phyloP scores from a whole-genome alignment of 2,888 invertebrate species.

The Cryptocheilus praepositus region DNA sequence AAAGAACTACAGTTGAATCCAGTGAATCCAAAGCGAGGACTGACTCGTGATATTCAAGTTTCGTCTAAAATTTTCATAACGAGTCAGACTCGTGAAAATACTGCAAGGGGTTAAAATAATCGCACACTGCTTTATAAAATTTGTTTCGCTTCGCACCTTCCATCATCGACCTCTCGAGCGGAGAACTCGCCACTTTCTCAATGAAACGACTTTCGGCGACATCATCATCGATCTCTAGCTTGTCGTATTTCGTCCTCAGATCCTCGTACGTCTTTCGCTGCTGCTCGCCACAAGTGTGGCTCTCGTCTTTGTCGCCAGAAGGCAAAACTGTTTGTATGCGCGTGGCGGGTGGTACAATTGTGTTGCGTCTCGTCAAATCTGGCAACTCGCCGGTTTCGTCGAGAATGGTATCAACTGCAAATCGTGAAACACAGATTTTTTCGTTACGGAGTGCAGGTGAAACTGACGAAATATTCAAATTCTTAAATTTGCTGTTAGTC shows the following conservation, averaged over 20 bases:
- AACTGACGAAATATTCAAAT: background rate
- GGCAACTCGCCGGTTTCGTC: slow-evolving; percentile 56
- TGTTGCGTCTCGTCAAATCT: slow-evolving; percentile 75
- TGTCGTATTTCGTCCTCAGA: slow-evolving; percentile 57
- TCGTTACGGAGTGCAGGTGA: background rate
- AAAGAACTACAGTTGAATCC: too few relatives aligned
- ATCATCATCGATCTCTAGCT: slow-evolving; percentile 13
- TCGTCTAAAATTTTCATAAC: too few relatives aligned
- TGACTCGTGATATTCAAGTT: too few relatives aligned
- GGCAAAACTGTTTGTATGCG: slow-evolving; percentile 37
- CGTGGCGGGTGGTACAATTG: slow-evolving; percentile 73
- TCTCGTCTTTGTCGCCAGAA: slow-evolving; percentile 17
- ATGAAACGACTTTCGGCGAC: slow-evolving; percentile 4
- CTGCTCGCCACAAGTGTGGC: slow-evolving; percentile 28
- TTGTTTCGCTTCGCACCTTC: slow-evolving; percentile 21
- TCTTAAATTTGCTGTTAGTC: too few relatives aligned
- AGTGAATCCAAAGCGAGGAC: too few relatives aligned
- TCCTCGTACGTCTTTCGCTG: slow-evolving; percentile 54
- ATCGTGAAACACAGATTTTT: background rate
- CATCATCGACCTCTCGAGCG: slow-evolving; percentile 19
- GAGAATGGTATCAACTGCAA: slow-evolving; percentile 1
- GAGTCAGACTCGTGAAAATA: too few relatives aligned
- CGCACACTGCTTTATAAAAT: background rate
- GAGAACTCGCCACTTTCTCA: slow-evolving; percentile 10
- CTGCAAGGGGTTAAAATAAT: background rate